A percentile compares a stretch with the other conserved stretches of the same genome.
These are phyloP conservation scores for Acrocephalus kingi DNA, from an alignment of 2,113 vertebrate species.

Conservation along the genomic window DNA sequence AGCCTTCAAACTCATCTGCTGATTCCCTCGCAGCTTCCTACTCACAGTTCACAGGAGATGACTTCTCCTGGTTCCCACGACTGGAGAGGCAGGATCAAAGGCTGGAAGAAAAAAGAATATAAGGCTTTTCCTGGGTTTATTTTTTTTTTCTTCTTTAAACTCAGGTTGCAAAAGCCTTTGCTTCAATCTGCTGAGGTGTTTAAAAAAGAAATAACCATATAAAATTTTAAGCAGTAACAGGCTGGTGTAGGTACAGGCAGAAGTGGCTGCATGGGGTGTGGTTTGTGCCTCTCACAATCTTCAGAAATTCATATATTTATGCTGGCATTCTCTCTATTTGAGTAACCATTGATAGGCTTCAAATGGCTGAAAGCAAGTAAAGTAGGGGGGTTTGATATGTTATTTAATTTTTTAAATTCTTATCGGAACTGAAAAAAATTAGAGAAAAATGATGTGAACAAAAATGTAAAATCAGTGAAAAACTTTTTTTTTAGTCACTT, in stretches of 20 bases:
- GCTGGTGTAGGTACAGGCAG: not conserved
- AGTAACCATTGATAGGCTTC: not conserved
- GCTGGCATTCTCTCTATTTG: not conserved
- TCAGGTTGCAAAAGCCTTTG: not conserved
- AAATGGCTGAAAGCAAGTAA: not conserved
- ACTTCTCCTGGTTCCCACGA: constrained; percentile 51
- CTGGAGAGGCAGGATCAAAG: constrained; percentile 35
- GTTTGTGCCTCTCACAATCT: not conserved
- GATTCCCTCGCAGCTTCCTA: constrained; percentile 49
- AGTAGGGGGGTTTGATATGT: fast-evolving
- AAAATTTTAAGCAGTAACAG: not conserved
- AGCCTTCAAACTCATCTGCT: constrained; percentile 19
- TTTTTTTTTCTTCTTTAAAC: not conserved
- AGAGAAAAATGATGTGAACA: fast-evolving
- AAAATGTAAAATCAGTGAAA: not conserved
- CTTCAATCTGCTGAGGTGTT: not conserved
- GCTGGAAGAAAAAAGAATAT: not conserved
- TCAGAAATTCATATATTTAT: not conserved
- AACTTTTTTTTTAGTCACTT: not conserved
- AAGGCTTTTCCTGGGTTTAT: not conserved
- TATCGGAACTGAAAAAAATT: not conserved
- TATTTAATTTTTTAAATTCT: not conserved
- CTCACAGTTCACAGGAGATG: constrained; percentile 49
- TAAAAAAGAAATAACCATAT: not conserved
- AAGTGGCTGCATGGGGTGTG: not conserved